These are phyloP conservation scores for Aspiorhynchus laticeps DNA, from an alignment of 2,113 vertebrate genomes.

Conservation along the genomic window DNA sequence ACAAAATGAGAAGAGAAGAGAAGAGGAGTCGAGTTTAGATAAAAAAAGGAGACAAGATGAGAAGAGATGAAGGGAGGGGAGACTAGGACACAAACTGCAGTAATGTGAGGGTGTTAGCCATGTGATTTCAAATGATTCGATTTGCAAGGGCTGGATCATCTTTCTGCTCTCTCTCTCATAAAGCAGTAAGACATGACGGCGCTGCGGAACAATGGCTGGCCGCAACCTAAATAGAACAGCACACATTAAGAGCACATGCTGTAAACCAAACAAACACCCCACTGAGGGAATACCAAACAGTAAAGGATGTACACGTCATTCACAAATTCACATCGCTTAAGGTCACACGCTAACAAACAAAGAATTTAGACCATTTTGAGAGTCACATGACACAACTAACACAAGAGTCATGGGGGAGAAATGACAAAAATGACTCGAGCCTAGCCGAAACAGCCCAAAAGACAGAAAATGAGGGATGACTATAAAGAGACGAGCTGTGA, in stretches of 20 bases:
- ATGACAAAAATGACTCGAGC: not conserved
- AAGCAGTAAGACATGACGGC: not conserved
- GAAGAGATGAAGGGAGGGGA: not conserved
- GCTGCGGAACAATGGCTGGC: conserved; percentile 6
- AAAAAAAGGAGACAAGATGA: not conserved
- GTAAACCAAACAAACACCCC: not conserved
- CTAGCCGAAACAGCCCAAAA: not conserved
- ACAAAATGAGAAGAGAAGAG: not conserved
- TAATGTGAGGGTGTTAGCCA: not conserved
- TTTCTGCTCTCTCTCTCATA: not conserved
- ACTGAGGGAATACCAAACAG: not conserved
- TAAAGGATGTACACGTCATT: not conserved
- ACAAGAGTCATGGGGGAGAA: not conserved
- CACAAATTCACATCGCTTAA: not conserved
- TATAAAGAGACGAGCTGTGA: not conserved
- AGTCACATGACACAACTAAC: not conserved
- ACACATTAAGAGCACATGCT: not conserved
- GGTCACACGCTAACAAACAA: not conserved
- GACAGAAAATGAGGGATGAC: not conserved
- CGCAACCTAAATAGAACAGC: not conserved
- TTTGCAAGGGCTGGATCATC: conserved; percentile 2
- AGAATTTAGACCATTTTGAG: not conserved
- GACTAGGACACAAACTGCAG: not conserved
- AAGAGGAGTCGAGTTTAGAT: not conserved
- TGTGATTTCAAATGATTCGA: conserved; percentile 1